Conservation (phyloP, 2,888 invertebrate species). For the Parnassius orleans region DNA sequence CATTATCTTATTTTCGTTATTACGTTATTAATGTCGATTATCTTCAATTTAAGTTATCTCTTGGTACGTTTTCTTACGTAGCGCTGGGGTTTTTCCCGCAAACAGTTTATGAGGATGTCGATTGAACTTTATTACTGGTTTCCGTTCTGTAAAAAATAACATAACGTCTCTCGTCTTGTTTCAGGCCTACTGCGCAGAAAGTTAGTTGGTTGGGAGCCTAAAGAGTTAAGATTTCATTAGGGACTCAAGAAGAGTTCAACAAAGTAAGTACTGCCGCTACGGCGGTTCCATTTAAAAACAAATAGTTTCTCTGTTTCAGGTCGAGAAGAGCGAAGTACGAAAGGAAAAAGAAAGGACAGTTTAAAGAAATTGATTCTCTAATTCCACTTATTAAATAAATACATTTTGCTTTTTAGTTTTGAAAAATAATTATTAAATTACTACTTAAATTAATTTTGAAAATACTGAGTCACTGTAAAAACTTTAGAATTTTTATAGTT, state of each 20-base stretch:
- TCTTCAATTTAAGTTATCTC: neutral
- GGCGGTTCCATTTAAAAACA: conserved; percentile 37
- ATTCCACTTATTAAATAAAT: neutral
- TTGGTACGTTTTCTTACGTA: neutral
- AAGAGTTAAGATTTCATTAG: conserved; percentile 74
- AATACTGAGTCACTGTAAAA: neutral
- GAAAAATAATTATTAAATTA: neutral
- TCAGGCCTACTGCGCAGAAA: conserved; percentile 68
- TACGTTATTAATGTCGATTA: neutral
- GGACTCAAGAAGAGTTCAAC: conserved; percentile 77
- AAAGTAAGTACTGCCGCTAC: conserved; percentile 65
- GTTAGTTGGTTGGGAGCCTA: conserved; percentile 69
- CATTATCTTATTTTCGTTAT: too few species aligned
- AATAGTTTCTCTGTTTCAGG: conserved; percentile 60
- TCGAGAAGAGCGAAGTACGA: conserved; percentile 30
- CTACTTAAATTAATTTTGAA: neutral
- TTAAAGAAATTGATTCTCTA: neutral
- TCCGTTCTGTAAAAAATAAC: neutral
- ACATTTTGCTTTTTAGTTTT: too few species aligned
- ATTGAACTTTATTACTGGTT: neutral
- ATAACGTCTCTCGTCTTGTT: conserved; percentile 47
- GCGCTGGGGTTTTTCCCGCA: conserved; percentile 23
- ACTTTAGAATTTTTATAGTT: neutral
- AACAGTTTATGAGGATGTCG: conserved; percentile 8
- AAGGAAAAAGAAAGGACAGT: conserved; percentile 8